Percentiles rank a stretch among this genome's conserved stretches.
Evolutionary conservation across 2,888 invertebrate genomes (phyloP).

Genomic region (Pseudolycoriella hygida): DNA sequence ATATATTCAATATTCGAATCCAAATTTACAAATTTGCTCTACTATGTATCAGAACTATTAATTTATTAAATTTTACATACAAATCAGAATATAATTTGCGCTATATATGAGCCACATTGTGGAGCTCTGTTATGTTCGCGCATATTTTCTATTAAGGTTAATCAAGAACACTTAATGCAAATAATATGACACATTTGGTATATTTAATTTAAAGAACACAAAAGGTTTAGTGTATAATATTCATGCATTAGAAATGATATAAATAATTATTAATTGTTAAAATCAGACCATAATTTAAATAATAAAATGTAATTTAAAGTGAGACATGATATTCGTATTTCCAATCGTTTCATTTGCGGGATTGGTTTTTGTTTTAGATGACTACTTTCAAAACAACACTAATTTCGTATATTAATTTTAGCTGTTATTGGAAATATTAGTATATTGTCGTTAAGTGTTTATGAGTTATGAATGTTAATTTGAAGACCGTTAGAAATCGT

Average conservation of each 20-base stretch:
- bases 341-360: neutral
- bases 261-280: conserved; percentile 1
- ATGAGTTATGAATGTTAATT: too few species aligned
- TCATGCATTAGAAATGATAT: conserved; percentile 1
- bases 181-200: conserved; percentile 5
- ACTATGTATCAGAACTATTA: neutral
- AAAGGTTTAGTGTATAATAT: neutral
- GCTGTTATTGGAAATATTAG: too few species aligned
- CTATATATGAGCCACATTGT: neutral
- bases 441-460: too few species aligned
- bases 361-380: neutral
- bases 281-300: neutral
- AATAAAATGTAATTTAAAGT: neutral
- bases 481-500: too few species aligned
- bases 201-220: conserved; percentile 1
- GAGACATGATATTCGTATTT: too few species aligned
- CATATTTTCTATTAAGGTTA: conserved; percentile 4
- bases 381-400: neutral
- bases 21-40: neutral
- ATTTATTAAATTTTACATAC: conserved; percentile 1
- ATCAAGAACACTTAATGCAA: conserved; percentile 6
- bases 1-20: neutral
- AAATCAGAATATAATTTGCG: conserved; percentile 2
- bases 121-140: neutral
- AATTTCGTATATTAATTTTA: neutral